Base-by-base conservation (phyloP, 2,888 invertebrate genomes). In the Coleophora deauratella region DNA sequence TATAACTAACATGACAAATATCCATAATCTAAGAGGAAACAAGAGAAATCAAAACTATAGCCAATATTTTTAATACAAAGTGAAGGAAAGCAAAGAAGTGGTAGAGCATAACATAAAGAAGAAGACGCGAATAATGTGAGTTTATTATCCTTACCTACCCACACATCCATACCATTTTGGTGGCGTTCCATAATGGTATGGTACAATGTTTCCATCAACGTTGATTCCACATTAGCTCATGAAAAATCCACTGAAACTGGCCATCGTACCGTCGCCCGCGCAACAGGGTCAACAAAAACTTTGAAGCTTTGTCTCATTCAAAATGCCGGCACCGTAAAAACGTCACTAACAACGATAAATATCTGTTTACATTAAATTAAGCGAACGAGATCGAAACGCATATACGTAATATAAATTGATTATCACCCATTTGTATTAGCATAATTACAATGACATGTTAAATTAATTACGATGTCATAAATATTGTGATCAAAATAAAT, bases 161-260 rank as follows among this genome's bases (percentile, higher is more conserved):
- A 86, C 81, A 86, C 86, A 86, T 86, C 86, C 82, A 86, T 86
- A 80, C 86, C 86, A 80, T 86, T 86, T 65, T 86, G 86, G 81
- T 86, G 86, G 50, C 86, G 74, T 73, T 86, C 86, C 86, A 86
- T 86, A 77, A 80, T 85, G 82, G 81, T 85, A 82, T 81, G 73
- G 58, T 57, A 59, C 47, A 55, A 56, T 49, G 59, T 51, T 66
- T 67, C 74, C 73, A 75, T 74, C 51, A 62, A 65, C 49, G 44
- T 41, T 43, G 51, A 45, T 49, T 53, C 48, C 72, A 71, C 73
- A 57, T 42, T 37, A 57, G 52, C 54, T 55, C 54, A 40, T 55
- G 45, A 50, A 47, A 50, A 52, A 52, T 56, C 56, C 66, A 71
- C 68, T 65, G 51, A 50, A 53, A 47, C 41, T 45, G 49, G 59